Conservation (phyloP, 2,797 vertebrate genomes). For the Austrolebias charrua region DNA sequence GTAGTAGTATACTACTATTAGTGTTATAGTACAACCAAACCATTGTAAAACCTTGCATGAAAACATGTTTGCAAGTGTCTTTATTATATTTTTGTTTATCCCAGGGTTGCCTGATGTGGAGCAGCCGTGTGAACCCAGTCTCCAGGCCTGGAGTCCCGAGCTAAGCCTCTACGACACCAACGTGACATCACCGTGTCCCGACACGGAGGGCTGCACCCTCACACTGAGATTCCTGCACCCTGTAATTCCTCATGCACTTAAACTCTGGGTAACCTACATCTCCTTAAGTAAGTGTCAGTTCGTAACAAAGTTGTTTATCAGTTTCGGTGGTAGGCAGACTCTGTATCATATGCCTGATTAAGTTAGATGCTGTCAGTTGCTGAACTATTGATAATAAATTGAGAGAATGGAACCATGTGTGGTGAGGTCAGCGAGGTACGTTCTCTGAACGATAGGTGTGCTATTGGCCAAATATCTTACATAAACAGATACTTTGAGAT, state of each 20-base stretch:
- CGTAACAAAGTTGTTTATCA: neutral
- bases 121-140: slow-evolving; percentile 92
- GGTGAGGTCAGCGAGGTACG: too few species aligned
- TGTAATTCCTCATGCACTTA: slow-evolving; percentile 83
- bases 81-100: slow-evolving; percentile 12
- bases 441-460: neutral
- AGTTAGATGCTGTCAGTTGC: neutral
- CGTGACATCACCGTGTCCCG: slow-evolving; percentile 91
- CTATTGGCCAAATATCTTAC: neutral
- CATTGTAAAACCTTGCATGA: neutral
- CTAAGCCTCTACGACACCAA: slow-evolving; percentile 92
- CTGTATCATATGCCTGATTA: neutral
- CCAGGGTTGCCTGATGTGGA: slow-evolving; percentile 94
- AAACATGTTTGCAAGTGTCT: slow-evolving; percentile 7
- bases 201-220: slow-evolving; percentile 87
- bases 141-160: slow-evolving; percentile 96
- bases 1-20: neutral
- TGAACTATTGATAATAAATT: neutral
- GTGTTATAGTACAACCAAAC: neutral
- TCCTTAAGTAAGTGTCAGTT: slow-evolving; percentile 74
- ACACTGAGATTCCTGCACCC: slow-evolving; percentile 87
- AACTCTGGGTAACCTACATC: slow-evolving; percentile 93
- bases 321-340: neutral
- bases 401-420: neutral
- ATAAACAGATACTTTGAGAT: neutral